These are phyloP conservation scores for Pterostichus niger DNA, from an alignment of 2,888 invertebrate genomes.

Conservation along the genomic window DNA sequence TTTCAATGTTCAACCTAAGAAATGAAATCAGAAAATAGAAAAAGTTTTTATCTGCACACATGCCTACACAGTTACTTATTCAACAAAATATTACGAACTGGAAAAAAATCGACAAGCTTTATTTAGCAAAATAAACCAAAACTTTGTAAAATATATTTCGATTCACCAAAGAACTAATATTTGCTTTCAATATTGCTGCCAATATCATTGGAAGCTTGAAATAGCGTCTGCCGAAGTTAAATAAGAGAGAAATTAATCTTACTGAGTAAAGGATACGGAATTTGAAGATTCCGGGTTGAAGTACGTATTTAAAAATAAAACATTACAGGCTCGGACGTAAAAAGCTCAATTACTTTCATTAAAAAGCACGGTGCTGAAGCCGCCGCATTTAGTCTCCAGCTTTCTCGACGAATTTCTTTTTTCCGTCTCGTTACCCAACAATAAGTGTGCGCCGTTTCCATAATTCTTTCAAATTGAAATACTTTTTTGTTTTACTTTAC, in stretches of 20 bases:
- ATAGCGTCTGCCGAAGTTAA: conserved; percentile 6
- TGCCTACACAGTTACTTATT: conserved; percentile 4
- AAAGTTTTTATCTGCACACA: conserved; percentile 47
- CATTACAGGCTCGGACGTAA: conserved; percentile 37
- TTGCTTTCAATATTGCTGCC: neutral
- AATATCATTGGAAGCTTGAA: neutral
- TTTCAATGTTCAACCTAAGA: conserved; percentile 10
- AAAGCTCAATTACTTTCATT: conserved; percentile 65
- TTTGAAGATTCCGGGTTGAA: conserved; percentile 15
- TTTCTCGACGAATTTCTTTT: conserved; percentile 58
- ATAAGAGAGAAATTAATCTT: conserved; percentile 41
- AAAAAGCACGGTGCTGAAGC: conserved; percentile 53
- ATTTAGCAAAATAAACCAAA: neutral
- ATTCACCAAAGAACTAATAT: neutral
- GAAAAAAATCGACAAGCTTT: neutral
- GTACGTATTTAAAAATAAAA: conserved; percentile 62
- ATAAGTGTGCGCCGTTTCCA: conserved; percentile 60
- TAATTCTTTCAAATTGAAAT: conserved; percentile 66
- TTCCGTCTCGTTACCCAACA: conserved; percentile 63
- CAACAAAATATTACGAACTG: conserved; percentile 17
- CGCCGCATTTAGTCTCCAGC: conserved; percentile 32
- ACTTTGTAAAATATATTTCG: neutral
- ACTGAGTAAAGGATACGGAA: conserved; percentile 15
- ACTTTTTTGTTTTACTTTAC: conserved; percentile 50
- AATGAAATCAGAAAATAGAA: conserved; percentile 55